Percentiles rank a stretch among this genome's conserved stretches.
phyloP scores from a whole-genome alignment of 2,888 invertebrate genomes.

The Chymomyza amoena region DNA sequence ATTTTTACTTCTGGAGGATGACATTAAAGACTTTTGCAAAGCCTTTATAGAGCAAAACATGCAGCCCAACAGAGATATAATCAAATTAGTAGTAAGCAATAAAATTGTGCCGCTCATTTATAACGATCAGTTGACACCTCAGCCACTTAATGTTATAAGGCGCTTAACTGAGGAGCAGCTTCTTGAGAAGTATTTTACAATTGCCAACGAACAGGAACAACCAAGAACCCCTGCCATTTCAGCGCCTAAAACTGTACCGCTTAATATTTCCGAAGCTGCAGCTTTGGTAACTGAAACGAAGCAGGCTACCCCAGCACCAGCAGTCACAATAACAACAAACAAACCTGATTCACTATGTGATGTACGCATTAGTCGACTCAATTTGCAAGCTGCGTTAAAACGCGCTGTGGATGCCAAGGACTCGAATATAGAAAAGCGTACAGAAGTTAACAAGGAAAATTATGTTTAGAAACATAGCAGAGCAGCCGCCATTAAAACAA shows the following conservation, averaged over 20 bases:
- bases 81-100: slow-evolving; percentile 44
- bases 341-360: no score
- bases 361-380: slow-evolving; percentile 39
- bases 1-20: slow-evolving; percentile 43
- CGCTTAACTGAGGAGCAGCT: slow-evolving; percentile 44
- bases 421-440: not conserved
- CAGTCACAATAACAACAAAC: slow-evolving; percentile 17
- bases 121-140: not conserved
- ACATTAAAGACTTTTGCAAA: slow-evolving; percentile 51
- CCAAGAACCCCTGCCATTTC: not conserved
- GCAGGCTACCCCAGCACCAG: not conserved
- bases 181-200: slow-evolving; percentile 44
- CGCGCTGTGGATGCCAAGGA: slow-evolving; percentile 25
- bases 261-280: not conserved
- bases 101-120: slow-evolving; percentile 45
- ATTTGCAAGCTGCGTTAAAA: slow-evolving; percentile 47
- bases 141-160: slow-evolving; percentile 42
- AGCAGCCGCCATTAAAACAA: no score
- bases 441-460: not conserved
- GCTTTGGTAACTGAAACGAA: not conserved
- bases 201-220: slow-evolving; percentile 1
- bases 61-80: slow-evolving; percentile 33
- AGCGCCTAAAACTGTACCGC: not conserved
- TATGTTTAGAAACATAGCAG: not conserved
- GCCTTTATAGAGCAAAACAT: slow-evolving; percentile 50